Conservation (phyloP, 2,797 vertebrate species). For the Cirrhinus molitorella region DNA sequence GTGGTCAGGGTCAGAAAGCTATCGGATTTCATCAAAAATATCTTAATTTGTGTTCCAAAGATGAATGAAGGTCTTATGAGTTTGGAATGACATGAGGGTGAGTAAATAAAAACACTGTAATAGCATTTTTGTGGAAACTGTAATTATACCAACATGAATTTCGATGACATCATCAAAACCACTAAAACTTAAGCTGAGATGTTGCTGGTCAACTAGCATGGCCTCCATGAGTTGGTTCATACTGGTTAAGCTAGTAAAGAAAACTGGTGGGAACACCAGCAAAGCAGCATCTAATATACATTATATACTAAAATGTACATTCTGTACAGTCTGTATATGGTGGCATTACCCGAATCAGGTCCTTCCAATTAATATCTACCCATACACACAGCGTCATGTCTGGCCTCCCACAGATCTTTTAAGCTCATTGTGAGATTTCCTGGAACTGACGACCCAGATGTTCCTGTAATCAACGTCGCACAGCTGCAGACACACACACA, state of each 20-base stretch:
- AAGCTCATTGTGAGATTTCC: constrained; percentile 61
- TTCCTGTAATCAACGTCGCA: constrained; percentile 76
- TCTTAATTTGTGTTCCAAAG: too few relatives aligned
- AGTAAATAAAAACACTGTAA: background rate
- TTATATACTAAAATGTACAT: background rate
- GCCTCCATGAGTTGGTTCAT: background rate
- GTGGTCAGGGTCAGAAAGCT: too few relatives aligned
- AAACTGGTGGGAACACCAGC: background rate
- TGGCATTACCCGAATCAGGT: constrained; percentile 7
- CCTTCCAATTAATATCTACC: constrained; percentile 19
- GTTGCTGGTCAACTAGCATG: background rate
- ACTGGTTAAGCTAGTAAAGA: constrained; percentile 1
- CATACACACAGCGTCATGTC: constrained; percentile 35
- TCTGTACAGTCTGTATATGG: background rate
- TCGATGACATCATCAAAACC: background rate
- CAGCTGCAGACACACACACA: constrained; percentile 70
- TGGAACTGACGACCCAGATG: constrained; percentile 72
- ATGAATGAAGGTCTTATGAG: too few relatives aligned
- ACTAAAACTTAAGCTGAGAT: background rate
- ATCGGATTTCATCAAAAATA: too few relatives aligned
- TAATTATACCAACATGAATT: background rate
- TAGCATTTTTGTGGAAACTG: background rate
- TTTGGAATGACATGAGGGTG: too few relatives aligned
- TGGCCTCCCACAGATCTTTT: constrained; percentile 63
- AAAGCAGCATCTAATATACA: background rate